These are phyloP conservation scores for Scrobipalpa costella DNA, from an alignment of 2,888 invertebrate genomes.

Conservation along the genomic window DNA sequence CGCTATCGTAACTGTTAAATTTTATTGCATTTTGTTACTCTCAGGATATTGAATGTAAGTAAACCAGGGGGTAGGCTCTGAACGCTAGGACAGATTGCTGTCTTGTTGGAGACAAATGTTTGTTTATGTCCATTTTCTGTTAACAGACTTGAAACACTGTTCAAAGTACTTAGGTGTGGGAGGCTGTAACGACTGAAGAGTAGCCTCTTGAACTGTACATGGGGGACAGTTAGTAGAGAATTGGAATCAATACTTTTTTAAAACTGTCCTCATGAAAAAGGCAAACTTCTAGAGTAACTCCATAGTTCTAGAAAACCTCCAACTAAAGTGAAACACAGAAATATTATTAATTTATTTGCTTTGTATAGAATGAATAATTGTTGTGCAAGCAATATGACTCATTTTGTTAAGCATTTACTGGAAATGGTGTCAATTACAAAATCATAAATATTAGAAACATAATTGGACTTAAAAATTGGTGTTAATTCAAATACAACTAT, in stretches of 20 bases:
- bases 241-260: not conserved
- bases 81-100: conserved; percentile 43
- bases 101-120: conserved; percentile 44
- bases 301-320: conserved; percentile 46
- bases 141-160: conserved; percentile 54
- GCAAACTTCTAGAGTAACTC: conserved; percentile 34
- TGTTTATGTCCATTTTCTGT: conserved; percentile 49
- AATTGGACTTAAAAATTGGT: not conserved
- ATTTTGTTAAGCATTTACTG: conserved; percentile 41
- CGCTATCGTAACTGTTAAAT: conserved; percentile 80
- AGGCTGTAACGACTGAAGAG: conserved; percentile 40
- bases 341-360: conserved; percentile 48
- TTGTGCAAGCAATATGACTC: conserved; percentile 66
- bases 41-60: conserved; percentile 39
- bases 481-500: not conserved
- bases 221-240: not conserved
- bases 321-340: conserved; percentile 42
- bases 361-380: conserved; percentile 40
- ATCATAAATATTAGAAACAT: conserved; percentile 8
- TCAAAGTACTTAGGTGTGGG: conserved; percentile 60
- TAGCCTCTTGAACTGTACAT: conserved; percentile 30
- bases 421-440: conserved; percentile 61
- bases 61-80: not conserved
- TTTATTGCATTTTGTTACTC: conserved; percentile 79
- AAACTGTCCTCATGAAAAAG: not conserved